phyloP scores from a whole-genome alignment of 2,797 vertebrate species.

The Clarias pachynema region DNA sequence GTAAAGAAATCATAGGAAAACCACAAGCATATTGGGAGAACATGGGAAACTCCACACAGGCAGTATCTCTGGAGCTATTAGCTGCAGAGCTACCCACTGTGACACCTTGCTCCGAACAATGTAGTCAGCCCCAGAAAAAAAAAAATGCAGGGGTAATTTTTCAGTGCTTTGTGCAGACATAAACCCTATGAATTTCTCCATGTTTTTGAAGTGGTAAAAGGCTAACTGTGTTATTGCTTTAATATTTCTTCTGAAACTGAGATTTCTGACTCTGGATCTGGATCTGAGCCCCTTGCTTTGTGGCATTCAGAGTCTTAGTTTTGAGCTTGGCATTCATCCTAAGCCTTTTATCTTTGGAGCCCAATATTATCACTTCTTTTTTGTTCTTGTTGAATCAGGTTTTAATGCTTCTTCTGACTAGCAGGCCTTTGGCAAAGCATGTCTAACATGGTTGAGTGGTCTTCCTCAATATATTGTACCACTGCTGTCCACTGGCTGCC shows the following conservation, averaged over 20 bases:
- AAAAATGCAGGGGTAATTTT: neutral
- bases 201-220: neutral
- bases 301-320: neutral
- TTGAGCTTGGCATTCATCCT: neutral
- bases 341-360: neutral
- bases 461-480: neutral
- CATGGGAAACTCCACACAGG: neutral
- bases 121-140: neutral
- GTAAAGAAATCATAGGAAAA: neutral
- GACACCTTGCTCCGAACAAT: neutral
- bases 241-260: neutral
- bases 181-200: neutral
- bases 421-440: neutral
- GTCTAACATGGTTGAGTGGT: neutral
- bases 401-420: neutral
- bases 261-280: neutral
- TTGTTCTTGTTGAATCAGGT: neutral
- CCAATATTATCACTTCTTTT: neutral
- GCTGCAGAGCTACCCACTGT: neutral
- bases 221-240: neutral
- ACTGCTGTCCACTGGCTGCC: neutral
- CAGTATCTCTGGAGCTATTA: neutral
- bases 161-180: neutral
- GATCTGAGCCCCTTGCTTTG: slow-evolving; percentile 1
- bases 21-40: neutral